Percentiles rank a stretch among this genome's conserved stretches.
Conservation (phyloP, 2,797 vertebrate species). For the Enteromius fasciolatus region DNA sequence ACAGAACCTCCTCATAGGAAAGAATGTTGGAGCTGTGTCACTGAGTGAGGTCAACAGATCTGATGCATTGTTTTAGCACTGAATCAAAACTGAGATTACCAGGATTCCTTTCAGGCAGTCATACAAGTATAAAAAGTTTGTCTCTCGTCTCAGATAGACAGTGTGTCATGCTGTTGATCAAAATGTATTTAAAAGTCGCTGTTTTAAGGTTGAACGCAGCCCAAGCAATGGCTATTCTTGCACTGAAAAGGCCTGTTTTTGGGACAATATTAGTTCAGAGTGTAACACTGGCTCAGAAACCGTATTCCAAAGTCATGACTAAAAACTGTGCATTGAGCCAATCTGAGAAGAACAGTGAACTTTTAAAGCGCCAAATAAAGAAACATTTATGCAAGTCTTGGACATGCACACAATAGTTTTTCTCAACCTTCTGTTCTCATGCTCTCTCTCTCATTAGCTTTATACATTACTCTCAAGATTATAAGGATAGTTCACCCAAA, state of each 20-base stretch:
- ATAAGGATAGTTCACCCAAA: neutral
- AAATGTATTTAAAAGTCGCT: neutral
- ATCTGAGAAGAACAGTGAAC: neutral
- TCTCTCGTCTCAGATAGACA: neutral
- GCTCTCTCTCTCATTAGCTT: neutral
- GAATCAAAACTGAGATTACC: constrained; percentile 25
- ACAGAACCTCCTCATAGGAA: constrained; percentile 51
- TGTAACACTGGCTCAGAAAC: constrained; percentile 1
- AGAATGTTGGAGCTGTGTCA: constrained; percentile 43
- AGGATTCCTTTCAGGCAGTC: neutral
- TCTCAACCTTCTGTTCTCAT: neutral
- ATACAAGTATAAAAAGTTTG: neutral
- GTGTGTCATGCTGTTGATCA: neutral
- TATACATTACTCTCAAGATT: constrained; percentile 1
- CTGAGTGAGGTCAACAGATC: constrained; percentile 47
- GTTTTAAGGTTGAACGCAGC: neutral
- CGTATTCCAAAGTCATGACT: constrained; percentile 25
- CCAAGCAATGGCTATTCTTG: neutral
- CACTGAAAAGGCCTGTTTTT: neutral
- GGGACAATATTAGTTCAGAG: neutral
- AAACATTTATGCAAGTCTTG: constrained; percentile 6
- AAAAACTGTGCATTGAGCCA: constrained; percentile 26
- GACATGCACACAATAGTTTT: neutral
- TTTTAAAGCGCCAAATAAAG: constrained; percentile 29
- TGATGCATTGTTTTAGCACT: constrained; percentile 34